These are phyloP conservation scores for Cyprinella venusta DNA, from an alignment of 2,797 vertebrate genomes.

Conservation along the genomic window DNA sequence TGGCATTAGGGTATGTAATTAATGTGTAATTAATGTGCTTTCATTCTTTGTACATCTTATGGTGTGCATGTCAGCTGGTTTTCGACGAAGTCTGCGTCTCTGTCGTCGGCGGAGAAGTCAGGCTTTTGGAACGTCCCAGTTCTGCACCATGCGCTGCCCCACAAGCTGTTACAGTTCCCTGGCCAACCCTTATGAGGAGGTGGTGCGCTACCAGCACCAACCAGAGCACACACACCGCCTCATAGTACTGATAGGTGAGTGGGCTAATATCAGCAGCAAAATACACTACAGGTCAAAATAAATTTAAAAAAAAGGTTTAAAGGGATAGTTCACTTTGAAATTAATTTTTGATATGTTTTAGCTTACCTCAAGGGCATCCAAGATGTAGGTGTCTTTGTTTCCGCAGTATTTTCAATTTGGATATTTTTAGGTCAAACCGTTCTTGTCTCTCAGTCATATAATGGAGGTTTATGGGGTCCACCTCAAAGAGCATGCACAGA, in stretches of 20 bases:
- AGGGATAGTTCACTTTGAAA: too few relatives aligned
- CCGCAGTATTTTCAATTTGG: too few relatives aligned
- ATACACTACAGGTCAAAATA: neutral
- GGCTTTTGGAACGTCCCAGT: conserved; percentile 54
- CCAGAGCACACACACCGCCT: conserved; percentile 81
- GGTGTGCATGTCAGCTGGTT: conserved; percentile 79
- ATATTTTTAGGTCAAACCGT: too few relatives aligned
- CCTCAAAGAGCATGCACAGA: too few relatives aligned
- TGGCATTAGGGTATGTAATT: too few relatives aligned
- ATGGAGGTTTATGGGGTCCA: too few relatives aligned
- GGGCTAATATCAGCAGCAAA: neutral
- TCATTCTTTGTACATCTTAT: neutral
- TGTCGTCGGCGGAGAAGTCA: conserved; percentile 78
- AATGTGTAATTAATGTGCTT: neutral
- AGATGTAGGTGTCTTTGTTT: too few relatives aligned
- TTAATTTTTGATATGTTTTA: too few relatives aligned
- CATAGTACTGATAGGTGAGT: conserved; percentile 87
- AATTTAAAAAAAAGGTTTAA: too few relatives aligned
- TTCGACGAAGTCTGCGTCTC: conserved; percentile 90
- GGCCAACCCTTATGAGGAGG: conserved; percentile 88
- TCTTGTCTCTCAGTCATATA: too few relatives aligned
- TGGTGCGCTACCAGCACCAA: conserved; percentile 87
- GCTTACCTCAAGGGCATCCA: too few relatives aligned
- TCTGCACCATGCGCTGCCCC: conserved; percentile 70
- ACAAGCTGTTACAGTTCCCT: conserved; percentile 70